Evolutionary conservation across 2,797 vertebrate genomes (phyloP), one percentile per base, ranked within the genome.

Genomic region (Lophius americanus): DNA sequence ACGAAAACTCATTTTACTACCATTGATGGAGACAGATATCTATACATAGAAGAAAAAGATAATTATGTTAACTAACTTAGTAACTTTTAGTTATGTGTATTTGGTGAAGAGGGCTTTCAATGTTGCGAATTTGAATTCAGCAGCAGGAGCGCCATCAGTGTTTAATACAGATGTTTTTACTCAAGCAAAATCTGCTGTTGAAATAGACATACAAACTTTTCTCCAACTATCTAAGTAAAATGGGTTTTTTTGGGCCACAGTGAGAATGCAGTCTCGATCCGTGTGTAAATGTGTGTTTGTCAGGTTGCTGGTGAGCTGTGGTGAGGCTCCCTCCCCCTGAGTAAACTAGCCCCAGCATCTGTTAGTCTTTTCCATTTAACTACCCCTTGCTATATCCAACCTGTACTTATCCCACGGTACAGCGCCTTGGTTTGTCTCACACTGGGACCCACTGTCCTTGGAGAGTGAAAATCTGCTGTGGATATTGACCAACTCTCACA

Each of bases 291-390:
- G 69, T 61, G 76, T 73, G 75, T 79, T 32, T 84, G 74, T 85
- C 36, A 59, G 80, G 84, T 74, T 87, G 84, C 75, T 83, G 58
- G 82, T 72, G 80, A 67, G 80, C 84, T 91, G 92, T 83, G 90
- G 86, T 81, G 80, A 88, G 79, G 76, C 75, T 88, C 82, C 90
- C 83, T 82, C 84, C 83, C 83, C 83, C 68, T 63, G 73, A 88
- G 88, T 92, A 92, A 93, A 93, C 90, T 85, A 85, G 86, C 87
- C 76, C 89, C 89, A 90, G 91, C 92, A 93, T 94, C 90, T 94
- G 92, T 93, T 92, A 93, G 92, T 92, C 91, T 87, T 93, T 92
- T 91, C 81, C 90, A 84, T 88, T 93, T 94, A 94, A 94, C 91
- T 92, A 94, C 90, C 92, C 70, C 89, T 92, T 94, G 80, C 85